These are phyloP conservation scores for Hylia prasina DNA, from an alignment of 2,113 vertebrate species.

Conservation along the genomic window DNA sequence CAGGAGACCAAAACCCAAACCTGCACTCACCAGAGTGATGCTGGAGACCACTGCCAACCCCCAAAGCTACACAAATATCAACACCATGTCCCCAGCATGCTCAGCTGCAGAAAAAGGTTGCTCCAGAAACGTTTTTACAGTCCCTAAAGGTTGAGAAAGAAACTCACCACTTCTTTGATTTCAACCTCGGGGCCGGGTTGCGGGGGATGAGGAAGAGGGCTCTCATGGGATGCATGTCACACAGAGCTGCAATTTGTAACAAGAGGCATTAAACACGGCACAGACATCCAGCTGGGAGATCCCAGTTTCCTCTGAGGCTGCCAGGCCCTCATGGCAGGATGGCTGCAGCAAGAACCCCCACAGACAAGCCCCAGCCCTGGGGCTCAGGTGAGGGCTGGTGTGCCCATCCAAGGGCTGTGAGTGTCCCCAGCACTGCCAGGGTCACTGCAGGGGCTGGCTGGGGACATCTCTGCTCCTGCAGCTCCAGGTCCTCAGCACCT, in stretches of 20 bases:
- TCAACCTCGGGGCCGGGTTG: constrained; percentile 94
- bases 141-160: neutral
- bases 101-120: neutral
- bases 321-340: neutral
- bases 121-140: neutral
- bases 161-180: constrained; percentile 98
- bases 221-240: constrained; percentile 99
- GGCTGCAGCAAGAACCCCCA: neutral
- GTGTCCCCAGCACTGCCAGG: fast-evolving
- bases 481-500: neutral
- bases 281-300: neutral
- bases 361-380: neutral
- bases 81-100: fast-evolving
- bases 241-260: constrained; percentile 82
- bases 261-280: neutral
- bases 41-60: neutral
- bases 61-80: neutral
- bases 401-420: neutral
- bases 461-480: neutral
- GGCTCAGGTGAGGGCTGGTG: neutral
- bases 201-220: constrained; percentile 98
- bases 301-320: neutral
- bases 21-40: neutral
- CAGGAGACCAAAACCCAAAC: neutral
- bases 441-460: neutral